Evolutionary conservation across 2,113 vertebrate genomes (phyloP).

Genomic region (Amblyopsis rosae): DNA sequence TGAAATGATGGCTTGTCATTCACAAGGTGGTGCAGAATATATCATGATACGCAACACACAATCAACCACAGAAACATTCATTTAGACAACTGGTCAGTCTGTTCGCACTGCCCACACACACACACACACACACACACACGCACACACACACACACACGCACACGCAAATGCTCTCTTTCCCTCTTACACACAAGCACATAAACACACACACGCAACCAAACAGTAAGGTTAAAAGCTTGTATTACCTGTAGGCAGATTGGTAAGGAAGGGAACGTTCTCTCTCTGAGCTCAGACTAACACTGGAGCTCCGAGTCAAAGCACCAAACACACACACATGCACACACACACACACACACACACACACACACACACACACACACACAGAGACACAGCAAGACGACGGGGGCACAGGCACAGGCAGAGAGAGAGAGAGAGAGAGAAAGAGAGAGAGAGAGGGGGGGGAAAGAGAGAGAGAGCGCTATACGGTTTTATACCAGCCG

Average conservation of each 20-base stretch:
- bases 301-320: conserved; percentile 44
- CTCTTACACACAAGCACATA: conserved; percentile 5
- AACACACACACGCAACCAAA: background rate
- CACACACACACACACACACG: background rate
- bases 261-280: conserved; percentile 33
- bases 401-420: conserved; percentile 48
- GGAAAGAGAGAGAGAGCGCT: conserved; percentile 8
- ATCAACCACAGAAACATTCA: too few relatives aligned
- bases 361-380: too few relatives aligned
- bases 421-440: conserved; percentile 11
- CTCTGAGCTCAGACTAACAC: conserved; percentile 44
- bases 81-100: too few relatives aligned
- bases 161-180: too few relatives aligned
- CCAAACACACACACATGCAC: conserved; percentile 7
- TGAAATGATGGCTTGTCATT: too few relatives aligned
- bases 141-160: background rate
- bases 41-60: too few relatives aligned
- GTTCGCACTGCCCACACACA: background rate
- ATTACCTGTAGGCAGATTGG: conserved; percentile 50
- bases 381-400: conserved; percentile 15
- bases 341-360: background rate
- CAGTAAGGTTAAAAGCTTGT: conserved; percentile 14
- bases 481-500: too few relatives aligned
- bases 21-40: too few relatives aligned
- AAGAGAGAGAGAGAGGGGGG: background rate